These are phyloP conservation scores for Corythaixoides concolor DNA, from an alignment of 2,113 vertebrate species.

Conservation along the genomic window DNA sequence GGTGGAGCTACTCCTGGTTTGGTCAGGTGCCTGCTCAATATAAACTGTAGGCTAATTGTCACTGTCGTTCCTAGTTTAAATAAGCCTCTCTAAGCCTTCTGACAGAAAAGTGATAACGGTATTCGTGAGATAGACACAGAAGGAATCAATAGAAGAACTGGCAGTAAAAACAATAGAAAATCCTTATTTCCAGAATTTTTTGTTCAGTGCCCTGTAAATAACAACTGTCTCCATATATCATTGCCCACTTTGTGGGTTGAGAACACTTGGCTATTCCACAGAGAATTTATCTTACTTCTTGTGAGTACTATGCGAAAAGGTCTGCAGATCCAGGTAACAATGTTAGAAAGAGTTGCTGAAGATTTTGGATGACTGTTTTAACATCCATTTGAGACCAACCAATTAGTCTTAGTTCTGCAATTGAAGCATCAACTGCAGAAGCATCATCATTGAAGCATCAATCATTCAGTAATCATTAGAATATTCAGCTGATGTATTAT, in stretches of 20 bases:
- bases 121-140: background rate
- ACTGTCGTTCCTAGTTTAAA: background rate
- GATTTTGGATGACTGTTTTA: background rate
- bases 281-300: background rate
- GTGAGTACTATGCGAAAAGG: background rate
- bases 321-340: background rate
- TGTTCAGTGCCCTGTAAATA: background rate
- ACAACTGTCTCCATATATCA: background rate
- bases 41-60: background rate
- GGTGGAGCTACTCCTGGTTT: background rate
- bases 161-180: background rate
- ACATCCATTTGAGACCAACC: background rate
- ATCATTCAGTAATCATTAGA: background rate
- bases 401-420: background rate
- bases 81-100: background rate
- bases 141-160: background rate
- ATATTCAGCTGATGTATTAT: background rate
- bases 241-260: background rate
- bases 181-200: background rate
- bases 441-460: too few relatives aligned
- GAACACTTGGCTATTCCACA: background rate
- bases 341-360: background rate
- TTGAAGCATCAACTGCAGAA: background rate
- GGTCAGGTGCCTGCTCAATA: background rate
- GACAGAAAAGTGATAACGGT: background rate